Base-by-base conservation (phyloP, 2,797 vertebrate species). In the Vireo griseus region DNA sequence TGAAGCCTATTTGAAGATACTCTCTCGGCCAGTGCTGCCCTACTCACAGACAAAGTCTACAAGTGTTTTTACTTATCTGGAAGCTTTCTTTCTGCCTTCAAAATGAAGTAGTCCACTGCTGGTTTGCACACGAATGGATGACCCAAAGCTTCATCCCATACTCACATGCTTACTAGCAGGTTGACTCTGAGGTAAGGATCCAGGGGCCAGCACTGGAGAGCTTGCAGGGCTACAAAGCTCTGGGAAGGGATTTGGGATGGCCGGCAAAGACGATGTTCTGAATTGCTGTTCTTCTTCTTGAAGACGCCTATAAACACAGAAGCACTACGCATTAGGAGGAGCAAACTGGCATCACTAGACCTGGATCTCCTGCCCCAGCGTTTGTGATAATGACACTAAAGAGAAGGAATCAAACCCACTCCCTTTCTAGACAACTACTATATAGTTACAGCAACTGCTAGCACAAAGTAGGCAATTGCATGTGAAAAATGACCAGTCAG, bases 191-290 rank as follows among this genome's bases (percentile, higher is more conserved):
- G 99, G 99, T 87, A 99, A 97, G 81, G 99, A 99, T 82, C 99
- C 98, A 5, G 99, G 98, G 51, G 98, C 97, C 89, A 98, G 98
- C 26, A 98, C 98, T 51, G 99, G 98, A 71, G 99, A 99, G 95
- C 98, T 98, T 21, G 98, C 98, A 0, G 98, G 98, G 74, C 99
- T 99, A 86, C 99, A 99, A 74, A 99, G 98, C 97, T 99, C 99
- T 2, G 99, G 99, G 94, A 99, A 99, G 4, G 99, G 99, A 95
- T 99, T 99, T 37, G 99, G 99, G 96, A 99, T 99, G 96, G 99
- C 99, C 3, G 99, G 99, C 97, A 99, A 98, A 68, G 99, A 99
- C 0, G 99, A 99, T 2, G 99, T 99, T 95, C 98, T 98, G 67
- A 99, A 98, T 65, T 99, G 99, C 96, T 99, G 98, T 73, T 99